Conservation (phyloP, 2,113 vertebrate genomes). For the Grantiella picta region DNA sequence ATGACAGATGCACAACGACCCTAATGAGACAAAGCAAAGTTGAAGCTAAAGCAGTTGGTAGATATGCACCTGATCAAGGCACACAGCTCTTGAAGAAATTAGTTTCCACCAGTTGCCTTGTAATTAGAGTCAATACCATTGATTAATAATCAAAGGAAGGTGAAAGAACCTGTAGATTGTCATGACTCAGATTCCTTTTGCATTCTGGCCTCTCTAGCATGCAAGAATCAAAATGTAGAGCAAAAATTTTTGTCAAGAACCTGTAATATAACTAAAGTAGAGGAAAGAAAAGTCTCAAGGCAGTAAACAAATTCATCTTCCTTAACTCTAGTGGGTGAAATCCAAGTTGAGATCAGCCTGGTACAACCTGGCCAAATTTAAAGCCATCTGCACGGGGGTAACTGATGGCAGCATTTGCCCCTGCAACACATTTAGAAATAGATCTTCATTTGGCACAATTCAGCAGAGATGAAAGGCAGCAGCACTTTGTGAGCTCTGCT, state of each 20-base stretch:
- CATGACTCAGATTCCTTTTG: not conserved
- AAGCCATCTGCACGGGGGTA: not conserved
- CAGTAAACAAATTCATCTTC: constrained; percentile 16
- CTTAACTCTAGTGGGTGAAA: not conserved
- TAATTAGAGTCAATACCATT: not conserved
- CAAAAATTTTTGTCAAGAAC: not conserved
- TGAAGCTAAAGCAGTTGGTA: not conserved
- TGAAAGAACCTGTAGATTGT: not conserved
- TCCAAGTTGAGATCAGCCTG: not conserved
- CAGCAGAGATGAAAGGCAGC: constrained; percentile 14
- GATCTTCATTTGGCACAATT: constrained; percentile 26
- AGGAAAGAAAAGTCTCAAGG: not conserved
- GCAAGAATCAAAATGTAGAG: not conserved
- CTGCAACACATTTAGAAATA: constrained; percentile 14
- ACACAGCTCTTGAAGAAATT: not conserved
- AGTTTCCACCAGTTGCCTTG: not conserved
- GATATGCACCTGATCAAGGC: not conserved
- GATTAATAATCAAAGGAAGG: not conserved
- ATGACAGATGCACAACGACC: not conserved
- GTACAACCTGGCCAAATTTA: not conserved
- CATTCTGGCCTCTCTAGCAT: not conserved
- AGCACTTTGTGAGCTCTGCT: constrained; percentile 43
- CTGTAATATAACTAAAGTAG: not conserved
- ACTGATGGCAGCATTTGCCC: constrained; percentile 30
- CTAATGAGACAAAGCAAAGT: not conserved